Base-by-base conservation (phyloP, 1,140 invertebrate genomes). In the Schlechtendalia chinensis region DNA sequence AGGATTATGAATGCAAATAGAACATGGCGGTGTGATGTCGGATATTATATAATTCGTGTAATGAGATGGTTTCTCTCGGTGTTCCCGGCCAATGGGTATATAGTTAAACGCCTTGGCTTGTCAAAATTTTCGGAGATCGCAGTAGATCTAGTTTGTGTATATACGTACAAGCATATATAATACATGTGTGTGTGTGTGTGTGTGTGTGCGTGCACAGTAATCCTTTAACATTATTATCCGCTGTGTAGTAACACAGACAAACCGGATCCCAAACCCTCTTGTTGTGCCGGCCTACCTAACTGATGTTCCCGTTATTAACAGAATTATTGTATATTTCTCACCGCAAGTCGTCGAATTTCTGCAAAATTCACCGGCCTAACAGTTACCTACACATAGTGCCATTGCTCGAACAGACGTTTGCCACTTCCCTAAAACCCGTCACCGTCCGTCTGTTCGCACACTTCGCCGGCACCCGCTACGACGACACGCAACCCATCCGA, bases 241-340 rank as follows among this genome's bases (percentile, higher is more conserved):
- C 12, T n/a, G n/a, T n/a, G n/a, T n/a, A n/a, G 19, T 19, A 65
- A 17, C 19, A 39, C 32, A 39, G 63, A 39, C 63, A 14, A 65
- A 65, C 32, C 61, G 61, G 61, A 65, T 65, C 16, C 39, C n/a
- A 39, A 65, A 45, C 63, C 63, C 32, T 65, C n/a, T n/a, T n/a
- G n/a, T n/a, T 65, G 32, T 65, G 12, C 2, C n/a, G 32, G 63
- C 32, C 12, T 10, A 8, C 63, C n/a, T 22, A 65, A 19, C 63
- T 65, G 16, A 19, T 11, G n/a, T 39, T 14, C 32, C 32, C 32
- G 12, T 39, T 39, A 65, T 65, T 65, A 22, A 65, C 32, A 22
- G 63, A 65, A 32, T 65, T 65, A 65, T 65, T 65, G 32, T 65
- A 65, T 39, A n/a, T 39, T 59, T 32, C 61, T 14, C 19, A n/a